phyloP scores from a whole-genome alignment of 2,797 vertebrate species.

The Xiphophorus birchmanni region DNA sequence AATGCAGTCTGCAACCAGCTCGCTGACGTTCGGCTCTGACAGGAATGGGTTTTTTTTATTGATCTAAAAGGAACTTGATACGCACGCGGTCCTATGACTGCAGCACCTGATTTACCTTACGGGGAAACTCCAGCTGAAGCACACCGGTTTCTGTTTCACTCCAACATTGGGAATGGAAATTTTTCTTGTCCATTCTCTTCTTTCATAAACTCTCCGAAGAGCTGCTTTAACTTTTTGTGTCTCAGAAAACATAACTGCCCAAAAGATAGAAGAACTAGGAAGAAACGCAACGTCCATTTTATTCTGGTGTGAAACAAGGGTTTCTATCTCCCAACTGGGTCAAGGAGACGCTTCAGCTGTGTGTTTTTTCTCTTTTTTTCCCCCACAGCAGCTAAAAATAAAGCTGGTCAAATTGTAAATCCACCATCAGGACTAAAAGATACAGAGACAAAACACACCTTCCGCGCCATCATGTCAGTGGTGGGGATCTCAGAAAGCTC shows the following conservation, averaged over 20 bases:
- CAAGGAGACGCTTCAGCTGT: conserved; percentile 54
- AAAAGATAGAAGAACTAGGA: neutral
- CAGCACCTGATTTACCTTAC: conserved; percentile 56
- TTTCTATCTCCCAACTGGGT: conserved; percentile 54
- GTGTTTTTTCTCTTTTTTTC: conserved; percentile 29
- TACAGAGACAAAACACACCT: conserved; percentile 37
- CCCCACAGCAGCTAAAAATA: conserved; percentile 67
- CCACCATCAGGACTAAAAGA: conserved; percentile 32
- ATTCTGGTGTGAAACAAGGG: conserved; percentile 25
- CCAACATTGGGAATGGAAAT: neutral
- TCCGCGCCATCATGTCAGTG: conserved; percentile 23
- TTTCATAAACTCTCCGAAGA: neutral
- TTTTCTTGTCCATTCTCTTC: neutral
- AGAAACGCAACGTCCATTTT: conserved; percentile 18
- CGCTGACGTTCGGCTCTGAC: conserved; percentile 52
- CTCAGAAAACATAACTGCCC: neutral
- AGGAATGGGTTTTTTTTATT: conserved; percentile 61
- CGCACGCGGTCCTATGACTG: conserved; percentile 36
- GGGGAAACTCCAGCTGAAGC: conserved; percentile 16
- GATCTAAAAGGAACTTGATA: conserved; percentile 68
- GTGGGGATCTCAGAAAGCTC: too few species aligned
- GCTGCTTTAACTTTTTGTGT: neutral
- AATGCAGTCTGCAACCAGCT: conserved; percentile 70
- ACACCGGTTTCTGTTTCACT: neutral
- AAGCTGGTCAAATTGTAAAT: conserved; percentile 50